These are phyloP conservation scores for Eremophila alpestris DNA, from an alignment of 2,797 vertebrate species.

Conservation along the genomic window DNA sequence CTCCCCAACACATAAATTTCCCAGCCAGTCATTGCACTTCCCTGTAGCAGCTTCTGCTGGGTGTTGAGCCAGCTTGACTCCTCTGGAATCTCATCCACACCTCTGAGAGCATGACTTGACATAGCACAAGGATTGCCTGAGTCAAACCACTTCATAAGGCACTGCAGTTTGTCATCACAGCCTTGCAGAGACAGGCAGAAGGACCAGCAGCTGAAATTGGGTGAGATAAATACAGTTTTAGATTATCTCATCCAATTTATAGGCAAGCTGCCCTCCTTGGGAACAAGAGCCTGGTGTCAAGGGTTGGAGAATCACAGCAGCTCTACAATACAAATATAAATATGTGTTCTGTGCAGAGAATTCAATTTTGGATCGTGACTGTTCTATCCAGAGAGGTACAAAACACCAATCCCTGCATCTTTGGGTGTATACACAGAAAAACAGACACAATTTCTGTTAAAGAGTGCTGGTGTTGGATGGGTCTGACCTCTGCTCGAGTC, in stretches of 20 bases:
- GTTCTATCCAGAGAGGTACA: background rate
- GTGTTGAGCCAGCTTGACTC: background rate
- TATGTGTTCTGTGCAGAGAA: conserved; percentile 22
- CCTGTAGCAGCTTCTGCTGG: background rate
- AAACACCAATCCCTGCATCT: background rate
- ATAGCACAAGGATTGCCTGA: conserved; percentile 30
- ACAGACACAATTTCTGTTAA: background rate
- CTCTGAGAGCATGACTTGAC: background rate
- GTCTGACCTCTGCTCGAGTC: background rate
- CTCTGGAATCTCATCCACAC: conserved; percentile 20
- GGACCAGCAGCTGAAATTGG: background rate
- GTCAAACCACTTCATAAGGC: conserved; percentile 36
- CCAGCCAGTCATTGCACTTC: background rate
- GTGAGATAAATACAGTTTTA: conserved; percentile 39
- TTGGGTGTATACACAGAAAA: background rate
- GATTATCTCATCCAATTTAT: conserved; percentile 52
- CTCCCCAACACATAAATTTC: background rate
- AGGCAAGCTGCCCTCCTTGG: conserved; percentile 26
- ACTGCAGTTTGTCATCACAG: conserved; percentile 27
- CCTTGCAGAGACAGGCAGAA: conserved; percentile 39
- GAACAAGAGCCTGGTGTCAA: background rate
- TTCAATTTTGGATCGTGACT: background rate
- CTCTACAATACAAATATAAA: conserved; percentile 18
- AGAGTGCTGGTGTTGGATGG: background rate
- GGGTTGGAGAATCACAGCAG: conserved; percentile 2